Evolutionary conservation across 2,113 vertebrate species (phyloP).

Genomic region (Corythaixoides concolor): DNA sequence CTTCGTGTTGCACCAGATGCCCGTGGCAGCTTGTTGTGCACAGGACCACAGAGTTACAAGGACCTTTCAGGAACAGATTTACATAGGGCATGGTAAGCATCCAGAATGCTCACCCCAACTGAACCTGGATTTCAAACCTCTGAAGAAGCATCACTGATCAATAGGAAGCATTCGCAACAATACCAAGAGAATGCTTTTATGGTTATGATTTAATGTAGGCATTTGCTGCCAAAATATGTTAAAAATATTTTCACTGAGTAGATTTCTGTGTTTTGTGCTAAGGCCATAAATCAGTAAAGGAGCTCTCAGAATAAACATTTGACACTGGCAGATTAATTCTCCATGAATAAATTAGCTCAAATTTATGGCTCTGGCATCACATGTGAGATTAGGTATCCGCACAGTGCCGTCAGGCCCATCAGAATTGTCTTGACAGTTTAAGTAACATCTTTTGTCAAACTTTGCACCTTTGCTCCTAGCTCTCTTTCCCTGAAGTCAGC

Average conservation of each 20-base stretch:
- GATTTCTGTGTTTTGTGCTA: neutral
- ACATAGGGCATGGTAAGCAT: neutral
- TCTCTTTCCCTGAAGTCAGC: neutral
- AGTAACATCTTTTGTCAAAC: constrained; percentile 26
- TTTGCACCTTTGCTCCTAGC: neutral
- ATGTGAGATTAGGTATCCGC: neutral
- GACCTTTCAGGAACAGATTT: neutral
- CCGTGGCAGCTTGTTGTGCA: neutral
- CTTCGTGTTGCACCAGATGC: neutral
- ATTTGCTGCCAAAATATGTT: neutral
- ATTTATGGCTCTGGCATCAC: neutral
- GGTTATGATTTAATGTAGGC: neutral
- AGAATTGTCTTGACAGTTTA: constrained; percentile 10
- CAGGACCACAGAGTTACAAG: neutral
- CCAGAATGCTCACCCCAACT: neutral
- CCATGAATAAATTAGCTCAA: constrained; percentile 21
- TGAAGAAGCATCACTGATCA: neutral
- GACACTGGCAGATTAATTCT: constrained; percentile 6
- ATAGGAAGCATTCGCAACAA: neutral
- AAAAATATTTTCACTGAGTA: constrained; percentile 12
- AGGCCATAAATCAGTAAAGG: neutral
- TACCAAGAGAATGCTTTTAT: neutral
- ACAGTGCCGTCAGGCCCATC: neutral
- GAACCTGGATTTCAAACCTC: neutral
- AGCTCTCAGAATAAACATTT: constrained; percentile 3